These are phyloP conservation scores for Esox lucius DNA, from an alignment of 2,797 vertebrate genomes.

Conservation along the genomic window DNA sequence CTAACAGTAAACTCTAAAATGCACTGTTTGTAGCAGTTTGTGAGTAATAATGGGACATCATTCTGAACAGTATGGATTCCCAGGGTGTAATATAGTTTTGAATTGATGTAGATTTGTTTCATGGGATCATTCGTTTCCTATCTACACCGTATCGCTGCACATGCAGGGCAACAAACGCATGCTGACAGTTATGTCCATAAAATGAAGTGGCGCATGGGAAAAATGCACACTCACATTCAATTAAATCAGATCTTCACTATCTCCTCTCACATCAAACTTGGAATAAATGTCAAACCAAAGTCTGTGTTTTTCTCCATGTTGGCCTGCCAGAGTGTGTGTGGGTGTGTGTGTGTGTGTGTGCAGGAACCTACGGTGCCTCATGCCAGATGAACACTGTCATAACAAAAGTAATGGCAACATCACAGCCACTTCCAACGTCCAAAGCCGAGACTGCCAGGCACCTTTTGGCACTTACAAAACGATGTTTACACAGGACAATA, in stretches of 20 bases:
- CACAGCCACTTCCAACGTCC: constrained; percentile 51
- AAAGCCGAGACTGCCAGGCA: constrained; percentile 56
- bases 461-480: constrained; percentile 63
- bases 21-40: not conserved
- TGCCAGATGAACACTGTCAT: constrained; percentile 45
- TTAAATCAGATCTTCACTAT: too few relatives aligned
- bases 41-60: too few relatives aligned
- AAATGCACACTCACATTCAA: too few relatives aligned
- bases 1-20: not conserved
- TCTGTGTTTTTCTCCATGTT: not conserved
- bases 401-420: constrained; percentile 42
- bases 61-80: not conserved
- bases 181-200: not conserved
- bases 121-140: too few relatives aligned
- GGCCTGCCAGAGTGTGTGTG: not conserved
- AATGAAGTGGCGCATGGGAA: not conserved
- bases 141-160: not conserved
- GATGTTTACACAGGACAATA: constrained; percentile 60
- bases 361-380: constrained; percentile 1
- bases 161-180: not conserved
- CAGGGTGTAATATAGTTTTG: not conserved
- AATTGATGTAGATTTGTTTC: not conserved
- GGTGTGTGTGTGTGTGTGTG: constrained; percentile 6
- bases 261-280: not conserved
- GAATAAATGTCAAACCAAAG: not conserved